A percentile compares a stretch with the other conserved stretches of the same genome.
Evolutionary conservation across 2,888 invertebrate genomes (phyloP).

Genomic region (Mythimna lalbum): DNA sequence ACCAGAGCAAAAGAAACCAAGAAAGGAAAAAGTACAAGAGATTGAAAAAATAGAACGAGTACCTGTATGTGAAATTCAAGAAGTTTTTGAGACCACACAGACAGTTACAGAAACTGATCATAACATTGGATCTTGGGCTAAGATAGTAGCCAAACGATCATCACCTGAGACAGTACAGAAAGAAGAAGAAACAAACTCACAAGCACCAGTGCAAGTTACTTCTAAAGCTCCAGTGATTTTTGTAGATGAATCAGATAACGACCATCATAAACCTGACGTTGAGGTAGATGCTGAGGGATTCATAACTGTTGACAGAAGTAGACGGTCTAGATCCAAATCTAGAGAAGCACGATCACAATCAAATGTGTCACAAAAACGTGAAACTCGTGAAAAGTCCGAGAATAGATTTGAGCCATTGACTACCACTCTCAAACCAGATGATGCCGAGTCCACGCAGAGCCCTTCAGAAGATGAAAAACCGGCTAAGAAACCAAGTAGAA

Average conservation of each 20-base stretch:
- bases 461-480: conserved; percentile 70
- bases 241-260: conserved; percentile 79
- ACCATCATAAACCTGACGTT: conserved; percentile 72
- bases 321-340: conserved; percentile 90
- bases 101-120: conserved; percentile 54
- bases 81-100: conserved; percentile 35
- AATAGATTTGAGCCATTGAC: conserved; percentile 82
- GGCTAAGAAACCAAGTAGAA: conserved; percentile 71
- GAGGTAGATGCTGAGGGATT: conserved; percentile 86
- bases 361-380: conserved; percentile 66
- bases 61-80: conserved; percentile 25
- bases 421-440: conserved; percentile 73
- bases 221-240: conserved; percentile 79
- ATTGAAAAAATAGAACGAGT: conserved; percentile 14
- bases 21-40: conserved; percentile 37
- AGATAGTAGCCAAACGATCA: conserved; percentile 81
- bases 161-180: conserved; percentile 78
- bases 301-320: conserved; percentile 85
- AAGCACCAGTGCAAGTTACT: conserved; percentile 47
- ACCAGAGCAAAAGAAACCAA: conserved; percentile 24
- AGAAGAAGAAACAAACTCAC: conserved; percentile 60
- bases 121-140: conserved; percentile 81
- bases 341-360: conserved; percentile 82
- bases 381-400: conserved; percentile 77
- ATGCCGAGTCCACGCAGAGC: conserved; percentile 66